Evolutionary conservation across 2,113 vertebrate genomes (phyloP).

Genomic region (Tenebrosternarchus preto): DNA sequence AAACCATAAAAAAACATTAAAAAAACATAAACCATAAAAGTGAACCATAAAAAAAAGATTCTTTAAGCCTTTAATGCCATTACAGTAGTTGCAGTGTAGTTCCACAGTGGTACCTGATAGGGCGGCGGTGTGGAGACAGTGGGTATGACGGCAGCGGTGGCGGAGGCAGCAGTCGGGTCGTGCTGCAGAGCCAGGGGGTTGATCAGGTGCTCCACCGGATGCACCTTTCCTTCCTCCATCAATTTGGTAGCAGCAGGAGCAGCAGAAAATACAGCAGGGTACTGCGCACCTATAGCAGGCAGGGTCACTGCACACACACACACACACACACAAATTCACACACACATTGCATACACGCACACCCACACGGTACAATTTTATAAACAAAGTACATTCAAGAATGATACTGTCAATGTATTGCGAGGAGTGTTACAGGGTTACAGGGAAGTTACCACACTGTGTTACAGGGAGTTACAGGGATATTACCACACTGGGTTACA

Average conservation of each 20-base stretch:
- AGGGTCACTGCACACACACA: constrained; percentile 82
- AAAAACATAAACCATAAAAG: too few species aligned
- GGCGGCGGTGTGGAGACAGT: constrained; percentile 92
- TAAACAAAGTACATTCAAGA: background rate
- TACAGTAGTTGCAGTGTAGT: background rate
- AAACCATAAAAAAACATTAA: background rate
- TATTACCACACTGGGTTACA: too few species aligned
- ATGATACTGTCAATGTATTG: background rate
- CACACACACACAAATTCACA: constrained; percentile 21
- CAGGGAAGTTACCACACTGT: too few species aligned
- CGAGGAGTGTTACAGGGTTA: background rate
- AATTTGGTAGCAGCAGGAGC: constrained; percentile 82
- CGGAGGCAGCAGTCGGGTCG: constrained; percentile 76
- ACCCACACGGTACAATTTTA: background rate
- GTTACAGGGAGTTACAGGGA: too few species aligned
- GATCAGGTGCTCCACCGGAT: constrained; percentile 90
- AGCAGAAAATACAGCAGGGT: constrained; percentile 88
- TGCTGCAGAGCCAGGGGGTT: constrained; percentile 91
- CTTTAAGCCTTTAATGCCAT: background rate
- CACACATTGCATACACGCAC: constrained; percentile 18
- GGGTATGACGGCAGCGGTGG: constrained; percentile 79
- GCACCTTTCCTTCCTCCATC: constrained; percentile 94
- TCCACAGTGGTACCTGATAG: constrained; percentile 83
- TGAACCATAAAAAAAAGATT: background rate
- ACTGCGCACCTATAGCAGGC: constrained; percentile 85